Conservation (phyloP, 2,888 invertebrate species). For the Pachliopta kotzebuea region DNA sequence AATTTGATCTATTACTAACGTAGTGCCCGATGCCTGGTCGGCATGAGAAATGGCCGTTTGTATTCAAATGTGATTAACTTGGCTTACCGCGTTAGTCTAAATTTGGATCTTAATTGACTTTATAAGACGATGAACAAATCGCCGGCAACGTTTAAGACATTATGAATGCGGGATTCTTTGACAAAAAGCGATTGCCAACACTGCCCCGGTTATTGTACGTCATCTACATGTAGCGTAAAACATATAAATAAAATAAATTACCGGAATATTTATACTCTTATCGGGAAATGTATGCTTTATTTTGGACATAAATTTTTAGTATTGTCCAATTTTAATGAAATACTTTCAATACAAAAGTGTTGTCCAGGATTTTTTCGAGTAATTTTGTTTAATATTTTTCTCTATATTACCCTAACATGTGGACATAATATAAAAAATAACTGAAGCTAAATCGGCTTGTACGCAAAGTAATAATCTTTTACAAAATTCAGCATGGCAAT, state of each 20-base stretch:
- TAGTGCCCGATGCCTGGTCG: conserved; percentile 6
- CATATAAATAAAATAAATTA: too few relatives aligned
- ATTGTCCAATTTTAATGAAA: too few relatives aligned
- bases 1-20: conserved; percentile 37
- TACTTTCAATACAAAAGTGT: too few relatives aligned
- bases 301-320: too few relatives aligned
- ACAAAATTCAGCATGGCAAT: neutral
- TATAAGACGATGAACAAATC: conserved; percentile 64
- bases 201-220: conserved; percentile 3
- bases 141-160: conserved; percentile 47
- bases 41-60: conserved; percentile 33
- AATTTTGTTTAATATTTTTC: too few relatives aligned
- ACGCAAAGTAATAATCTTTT: neutral
- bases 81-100: conserved; percentile 63
- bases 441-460: neutral
- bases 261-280: too few relatives aligned
- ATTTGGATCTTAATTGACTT: conserved; percentile 69
- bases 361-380: too few relatives aligned
- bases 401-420: too few relatives aligned
- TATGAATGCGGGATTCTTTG: conserved; percentile 41
- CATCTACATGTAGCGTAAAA: neutral
- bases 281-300: too few relatives aligned
- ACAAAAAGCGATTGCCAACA: conserved; percentile 41
- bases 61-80: conserved; percentile 38
- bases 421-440: too few relatives aligned